Conservation (phyloP, 2,113 vertebrate species). For the Microtus pennsylvanicus region DNA sequence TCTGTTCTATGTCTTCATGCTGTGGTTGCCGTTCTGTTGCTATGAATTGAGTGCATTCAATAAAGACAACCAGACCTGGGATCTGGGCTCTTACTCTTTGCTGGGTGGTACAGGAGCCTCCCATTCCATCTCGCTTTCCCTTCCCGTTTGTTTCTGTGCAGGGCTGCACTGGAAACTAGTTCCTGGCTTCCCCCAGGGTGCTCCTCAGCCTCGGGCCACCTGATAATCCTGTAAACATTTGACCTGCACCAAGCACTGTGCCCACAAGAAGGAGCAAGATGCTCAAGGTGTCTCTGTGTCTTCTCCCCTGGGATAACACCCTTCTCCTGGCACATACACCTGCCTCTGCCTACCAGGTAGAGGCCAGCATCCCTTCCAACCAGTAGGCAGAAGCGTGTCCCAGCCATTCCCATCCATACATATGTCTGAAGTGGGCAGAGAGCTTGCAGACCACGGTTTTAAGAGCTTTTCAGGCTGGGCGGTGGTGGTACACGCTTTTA, state of each 20-base stretch:
- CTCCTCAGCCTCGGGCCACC: background rate
- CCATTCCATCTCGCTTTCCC: background rate
- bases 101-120: background rate
- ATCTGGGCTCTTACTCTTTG: background rate
- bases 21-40: constrained; percentile 67
- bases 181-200: background rate
- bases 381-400: no score
- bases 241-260: background rate
- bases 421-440: background rate
- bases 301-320: background rate
- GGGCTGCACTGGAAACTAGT: background rate
- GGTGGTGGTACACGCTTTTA: background rate
- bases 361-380: background rate
- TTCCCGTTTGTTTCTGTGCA: background rate
- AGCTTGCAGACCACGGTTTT: background rate
- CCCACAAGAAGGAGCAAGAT: no score
- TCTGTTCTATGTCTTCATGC: constrained; percentile 43
- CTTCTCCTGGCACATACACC: background rate
- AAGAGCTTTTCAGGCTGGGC: background rate
- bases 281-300: background rate
- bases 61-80: constrained; percentile 72
- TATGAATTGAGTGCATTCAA: constrained; percentile 75
- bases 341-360: background rate
- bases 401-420: background rate
- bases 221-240: background rate